Evolutionary conservation across 1,140 invertebrate genomes (phyloP), one percentile per base, ranked within the genome.

Genomic region (Agraylea sexmaculata): DNA sequence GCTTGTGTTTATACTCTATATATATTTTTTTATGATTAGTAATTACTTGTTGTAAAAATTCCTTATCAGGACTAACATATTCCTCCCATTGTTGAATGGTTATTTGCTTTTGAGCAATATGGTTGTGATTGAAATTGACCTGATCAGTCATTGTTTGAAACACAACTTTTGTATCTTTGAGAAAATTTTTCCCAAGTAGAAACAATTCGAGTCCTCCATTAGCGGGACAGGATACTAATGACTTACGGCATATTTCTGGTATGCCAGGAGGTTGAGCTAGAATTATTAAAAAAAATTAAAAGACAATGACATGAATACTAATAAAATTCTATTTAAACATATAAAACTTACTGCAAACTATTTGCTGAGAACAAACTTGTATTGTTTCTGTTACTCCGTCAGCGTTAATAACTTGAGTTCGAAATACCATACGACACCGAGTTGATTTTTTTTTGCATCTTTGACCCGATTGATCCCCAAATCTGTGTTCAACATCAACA

Each of bases 161-260:
- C 27, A 89, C 70, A 6, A 96, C 81, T 37, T 78, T 75, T 1
- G 89, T 91, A 61, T 95, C 90, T 65, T 95, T 94, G 10, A 92
- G 71, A 58, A 97, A 96, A 64, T 97, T 96, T 63, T 96, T 95
- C 7, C 93, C 92, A 36, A 97, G 77, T 31, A 96, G 83, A 58
- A 95, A 95, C 11, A 97, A 62, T 55, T 95, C 91, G n/a, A 79
- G 57, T 1, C 87, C 87, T 5, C 91, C 92, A 29, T 72, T 73
- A 0, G 81, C 80, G 6, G 78, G 75, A 53, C 80, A 85, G 13
- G 82, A 79, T 13, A 74, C 75, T 4, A 91, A 57, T 0, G 90
- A 95, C 58, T 92, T 91, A 57, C 92, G 90, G 51, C 84, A 88
- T 39, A 96, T 92, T 66, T 97, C 93, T 11, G 93, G 93, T 27